Evolutionary conservation across 2,888 invertebrate species (phyloP).

Genomic region (Stegophylla sp.): DNA sequence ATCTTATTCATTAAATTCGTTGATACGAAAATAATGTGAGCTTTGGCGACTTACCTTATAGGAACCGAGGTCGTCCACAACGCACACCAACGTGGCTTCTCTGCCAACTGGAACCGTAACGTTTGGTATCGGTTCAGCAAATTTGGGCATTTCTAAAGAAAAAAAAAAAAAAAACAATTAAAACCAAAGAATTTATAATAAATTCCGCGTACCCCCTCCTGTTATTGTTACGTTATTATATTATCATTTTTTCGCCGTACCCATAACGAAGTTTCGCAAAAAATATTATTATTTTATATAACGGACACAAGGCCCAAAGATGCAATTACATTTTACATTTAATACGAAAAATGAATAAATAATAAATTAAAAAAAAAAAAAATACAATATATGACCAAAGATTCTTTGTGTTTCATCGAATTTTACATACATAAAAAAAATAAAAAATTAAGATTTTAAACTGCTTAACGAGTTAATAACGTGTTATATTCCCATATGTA

Average conservation of each 20-base stretch:
- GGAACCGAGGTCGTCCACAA: constrained; percentile 80
- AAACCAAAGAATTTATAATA: constrained; percentile 11
- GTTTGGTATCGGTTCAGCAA: constrained; percentile 82
- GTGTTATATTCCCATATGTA: too few species aligned
- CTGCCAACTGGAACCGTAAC: constrained; percentile 84
- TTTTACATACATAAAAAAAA: neutral
- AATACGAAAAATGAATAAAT: too few species aligned
- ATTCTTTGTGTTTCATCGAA: too few species aligned
- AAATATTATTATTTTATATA: too few species aligned
- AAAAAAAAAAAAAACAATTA: constrained; percentile 39
- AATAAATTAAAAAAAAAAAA: too few species aligned
- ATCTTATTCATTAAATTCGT: neutral
- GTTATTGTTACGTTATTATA: neutral
- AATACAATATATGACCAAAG: too few species aligned
- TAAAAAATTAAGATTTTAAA: neutral
- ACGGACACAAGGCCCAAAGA: too few species aligned
- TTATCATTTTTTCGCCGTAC: too few species aligned
- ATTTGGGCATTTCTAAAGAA: constrained; percentile 66
- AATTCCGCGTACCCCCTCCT: neutral
- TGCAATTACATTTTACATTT: too few species aligned
- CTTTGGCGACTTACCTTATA: constrained; percentile 73
- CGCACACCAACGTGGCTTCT: constrained; percentile 81
- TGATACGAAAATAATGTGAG: neutral
- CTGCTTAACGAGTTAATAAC: neutral
- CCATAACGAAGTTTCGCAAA: neutral